phyloP scores from a whole-genome alignment of 2,113 vertebrate genomes.

The Forbesichthys papilliferus region DNA sequence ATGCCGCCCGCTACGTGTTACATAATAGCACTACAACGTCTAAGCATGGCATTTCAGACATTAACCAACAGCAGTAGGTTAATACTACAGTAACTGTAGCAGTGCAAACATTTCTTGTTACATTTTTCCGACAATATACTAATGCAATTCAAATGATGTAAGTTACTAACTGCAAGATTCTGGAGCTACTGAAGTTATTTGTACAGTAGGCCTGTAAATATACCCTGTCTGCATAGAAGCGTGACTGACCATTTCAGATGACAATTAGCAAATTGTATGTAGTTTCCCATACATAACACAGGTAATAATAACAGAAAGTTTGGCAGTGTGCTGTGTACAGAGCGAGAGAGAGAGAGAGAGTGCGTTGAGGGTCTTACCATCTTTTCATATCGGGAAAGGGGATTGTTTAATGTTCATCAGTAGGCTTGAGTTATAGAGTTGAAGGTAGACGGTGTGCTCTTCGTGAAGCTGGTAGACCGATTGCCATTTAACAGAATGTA shows the following conservation, averaged over 20 bases:
- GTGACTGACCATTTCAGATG: not conserved
- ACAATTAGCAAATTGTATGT: constrained; percentile 2
- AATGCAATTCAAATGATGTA: too few relatives aligned
- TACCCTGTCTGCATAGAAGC: constrained; percentile 17
- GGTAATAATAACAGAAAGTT: not conserved
- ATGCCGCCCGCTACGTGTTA: constrained; percentile 33
- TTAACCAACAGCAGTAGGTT: too few relatives aligned
- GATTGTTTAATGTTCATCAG: constrained; percentile 55
- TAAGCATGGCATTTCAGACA: constrained; percentile 19
- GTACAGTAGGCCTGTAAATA: constrained; percentile 2
- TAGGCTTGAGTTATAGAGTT: constrained; percentile 24
- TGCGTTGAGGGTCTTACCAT: constrained; percentile 64
- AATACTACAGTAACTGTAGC: too few relatives aligned
- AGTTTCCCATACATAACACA: not conserved
- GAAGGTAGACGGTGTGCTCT: constrained; percentile 43
- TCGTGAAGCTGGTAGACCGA: constrained; percentile 44
- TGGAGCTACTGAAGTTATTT: too few relatives aligned
- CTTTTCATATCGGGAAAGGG: constrained; percentile 43
- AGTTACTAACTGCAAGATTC: too few relatives aligned
- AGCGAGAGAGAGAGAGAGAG: constrained; percentile 9
- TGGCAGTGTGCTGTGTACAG: not conserved
- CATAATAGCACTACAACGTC: constrained; percentile 5
- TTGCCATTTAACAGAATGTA: constrained; percentile 75
- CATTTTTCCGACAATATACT: too few relatives aligned
- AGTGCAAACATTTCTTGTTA: too few relatives aligned